Base-by-base conservation (phyloP, 2,797 vertebrate genomes). In the Leuciscus waleckii region DNA sequence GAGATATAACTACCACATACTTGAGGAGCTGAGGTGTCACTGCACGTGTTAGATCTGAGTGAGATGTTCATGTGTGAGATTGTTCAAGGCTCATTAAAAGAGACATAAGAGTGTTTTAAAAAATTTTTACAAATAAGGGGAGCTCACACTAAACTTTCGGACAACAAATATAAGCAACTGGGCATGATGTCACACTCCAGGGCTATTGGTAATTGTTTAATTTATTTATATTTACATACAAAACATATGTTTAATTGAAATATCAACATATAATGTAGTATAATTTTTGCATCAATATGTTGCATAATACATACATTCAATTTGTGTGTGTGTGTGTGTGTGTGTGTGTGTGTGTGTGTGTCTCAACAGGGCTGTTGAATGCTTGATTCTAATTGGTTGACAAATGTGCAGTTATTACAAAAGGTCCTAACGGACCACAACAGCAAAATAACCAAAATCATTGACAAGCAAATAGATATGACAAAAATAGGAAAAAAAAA, bases 1-100 rank as follows among this genome's bases (percentile, higher is more conserved):
- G 65, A 76, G 63, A 68, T 67, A 61, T 77, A 49, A 61, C 56
- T 51, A 46, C 51, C 41, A 19, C 26, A 39, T 51, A 78, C 79
- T 32, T 17, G 75, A 70, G 19, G 80, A 82, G 71, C 32, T 70
- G 26, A 58, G 51, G 74, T 76, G 79, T 79, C 81, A 67, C 76
- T 56, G 82, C 67, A 85, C 2, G 69, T 69, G 84, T 75, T 73
- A 81, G 65, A 73, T 67, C 21, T 65, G 78, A 74, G 85, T 75
- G 23, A 81, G 81, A 71, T 35, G 78, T 61, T 86, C 63, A 76
- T 71, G 71, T 78, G 70, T 81, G 43, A 83, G n/a, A 67, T 70
- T 82, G 29, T 70, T 70, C 32, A 75, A 49, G 5, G 51, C 78
- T 41, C 69, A 78, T 71, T 82, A 82, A 78, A 77, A 5, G 10